Conservation (phyloP, 2,888 invertebrate genomes). For the Amblyteles armatorius region DNA sequence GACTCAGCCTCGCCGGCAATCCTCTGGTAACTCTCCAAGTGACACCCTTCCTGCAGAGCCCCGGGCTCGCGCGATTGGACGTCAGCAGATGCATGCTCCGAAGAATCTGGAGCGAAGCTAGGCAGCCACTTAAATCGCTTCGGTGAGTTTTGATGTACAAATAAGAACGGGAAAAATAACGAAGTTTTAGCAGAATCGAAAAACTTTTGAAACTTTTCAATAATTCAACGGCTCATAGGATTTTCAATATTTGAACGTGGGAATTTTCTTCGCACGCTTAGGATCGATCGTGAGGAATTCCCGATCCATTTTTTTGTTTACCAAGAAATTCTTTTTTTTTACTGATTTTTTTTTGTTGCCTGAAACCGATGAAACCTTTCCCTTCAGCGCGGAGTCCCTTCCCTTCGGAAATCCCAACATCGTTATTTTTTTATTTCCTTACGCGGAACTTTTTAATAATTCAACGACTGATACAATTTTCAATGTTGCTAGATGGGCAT, state of each 20-base stretch:
- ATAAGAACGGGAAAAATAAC: background rate
- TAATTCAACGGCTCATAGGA: background rate
- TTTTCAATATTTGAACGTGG: too few relatives aligned
- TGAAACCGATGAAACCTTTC: background rate
- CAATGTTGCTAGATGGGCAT: background rate
- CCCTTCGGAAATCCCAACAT: background rate
- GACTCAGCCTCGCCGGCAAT: slow-evolving; percentile 90
- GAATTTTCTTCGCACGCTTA: too few relatives aligned
- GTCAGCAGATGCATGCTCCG: slow-evolving; percentile 89
- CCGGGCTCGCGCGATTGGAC: slow-evolving; percentile 88
- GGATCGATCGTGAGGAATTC: too few relatives aligned
- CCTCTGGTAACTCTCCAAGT: slow-evolving; percentile 89
- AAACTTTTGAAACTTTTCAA: background rate
- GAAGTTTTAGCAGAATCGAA: background rate
- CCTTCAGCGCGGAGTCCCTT: background rate
- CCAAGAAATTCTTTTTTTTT: too few relatives aligned
- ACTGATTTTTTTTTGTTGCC: too few relatives aligned
- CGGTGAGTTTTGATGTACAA: slow-evolving; percentile 71
- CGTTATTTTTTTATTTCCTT: slow-evolving; percentile 16
- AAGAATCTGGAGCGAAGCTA: slow-evolving; percentile 88
- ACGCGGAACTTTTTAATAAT: background rate
- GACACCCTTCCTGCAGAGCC: slow-evolving; percentile 88
- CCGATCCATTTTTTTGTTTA: too few relatives aligned
- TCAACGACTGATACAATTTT: background rate
- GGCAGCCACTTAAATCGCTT: slow-evolving; percentile 78